These are phyloP conservation scores for Alviniconcha strummeri DNA, from an alignment of 2,888 invertebrate species.

Conservation along the genomic window DNA sequence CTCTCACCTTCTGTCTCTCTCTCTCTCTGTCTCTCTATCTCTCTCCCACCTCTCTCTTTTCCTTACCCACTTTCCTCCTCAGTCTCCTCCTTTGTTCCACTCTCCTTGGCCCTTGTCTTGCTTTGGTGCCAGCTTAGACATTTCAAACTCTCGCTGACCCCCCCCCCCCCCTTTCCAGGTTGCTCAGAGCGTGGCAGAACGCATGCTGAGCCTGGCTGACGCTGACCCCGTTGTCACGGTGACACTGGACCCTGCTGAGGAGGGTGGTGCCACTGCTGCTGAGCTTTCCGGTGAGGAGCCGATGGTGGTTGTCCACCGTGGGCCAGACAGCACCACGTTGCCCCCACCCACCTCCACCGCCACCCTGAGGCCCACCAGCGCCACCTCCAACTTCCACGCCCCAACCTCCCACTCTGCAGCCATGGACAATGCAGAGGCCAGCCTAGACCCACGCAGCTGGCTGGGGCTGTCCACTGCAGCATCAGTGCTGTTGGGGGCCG, in stretches of 20 bases:
- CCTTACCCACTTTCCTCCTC: too few relatives aligned
- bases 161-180: slow-evolving; percentile 77
- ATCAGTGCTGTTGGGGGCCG: slow-evolving; percentile 21
- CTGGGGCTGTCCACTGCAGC: slow-evolving; percentile 21
- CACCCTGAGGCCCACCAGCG: background rate
- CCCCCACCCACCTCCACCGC: background rate
- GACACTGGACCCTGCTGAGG: slow-evolving; percentile 63
- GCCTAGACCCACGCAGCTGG: slow-evolving; percentile 4
- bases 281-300: slow-evolving; percentile 45
- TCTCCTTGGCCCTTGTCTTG: too few relatives aligned
- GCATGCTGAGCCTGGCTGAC: slow-evolving; percentile 82
- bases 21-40: too few relatives aligned
- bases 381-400: slow-evolving; percentile 2
- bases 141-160: too few relatives aligned
- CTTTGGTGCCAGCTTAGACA: too few relatives aligned
- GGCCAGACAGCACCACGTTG: slow-evolving; percentile 34
- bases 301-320: slow-evolving; percentile 55
- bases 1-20: too few relatives aligned
- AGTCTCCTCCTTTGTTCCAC: too few relatives aligned
- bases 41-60: too few relatives aligned
- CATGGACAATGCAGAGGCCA: background rate
- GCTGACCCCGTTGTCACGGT: slow-evolving; percentile 63
- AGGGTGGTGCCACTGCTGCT: slow-evolving; percentile 32
- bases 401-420: background rate
- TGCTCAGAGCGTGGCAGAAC: slow-evolving; percentile 91